Percentiles rank a stretch among this genome's conserved stretches.
Conservation (phyloP, 2,888 invertebrate species). For the Cephus nigrinus region DNA sequence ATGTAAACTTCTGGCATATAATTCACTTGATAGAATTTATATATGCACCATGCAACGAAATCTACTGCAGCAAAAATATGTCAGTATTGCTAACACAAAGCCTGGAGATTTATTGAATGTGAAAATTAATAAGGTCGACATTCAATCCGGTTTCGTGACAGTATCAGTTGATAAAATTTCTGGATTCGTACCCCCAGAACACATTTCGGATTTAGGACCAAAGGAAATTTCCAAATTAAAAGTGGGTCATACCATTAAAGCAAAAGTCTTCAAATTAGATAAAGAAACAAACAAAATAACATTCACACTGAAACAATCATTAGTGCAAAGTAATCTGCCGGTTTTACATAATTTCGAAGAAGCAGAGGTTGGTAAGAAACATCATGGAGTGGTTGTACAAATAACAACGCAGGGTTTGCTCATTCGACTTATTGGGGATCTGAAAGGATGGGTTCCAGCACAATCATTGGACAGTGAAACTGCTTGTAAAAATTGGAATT, state of each 20-base stretch:
- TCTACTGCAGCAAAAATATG: conserved; percentile 71
- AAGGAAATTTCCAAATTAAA: conserved; percentile 64
- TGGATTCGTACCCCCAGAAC: conserved; percentile 49
- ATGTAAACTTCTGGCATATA: conserved; percentile 75
- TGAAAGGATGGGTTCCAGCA: conserved; percentile 69
- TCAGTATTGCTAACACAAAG: conserved; percentile 56
- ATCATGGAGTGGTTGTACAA: conserved; percentile 71
- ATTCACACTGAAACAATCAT: conserved; percentile 76
- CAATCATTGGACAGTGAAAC: conserved; percentile 58
- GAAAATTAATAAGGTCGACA: conserved; percentile 41
- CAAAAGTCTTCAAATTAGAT: conserved; percentile 71
- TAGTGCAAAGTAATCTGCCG: conserved; percentile 70
- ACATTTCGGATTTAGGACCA: conserved; percentile 41
- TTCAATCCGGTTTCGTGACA: conserved; percentile 39
- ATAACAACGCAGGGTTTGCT: conserved; percentile 68
- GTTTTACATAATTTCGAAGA: conserved; percentile 69
- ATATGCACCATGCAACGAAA: conserved; percentile 75
- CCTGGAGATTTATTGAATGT: conserved; percentile 50
- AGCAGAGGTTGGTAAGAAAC: conserved; percentile 68
- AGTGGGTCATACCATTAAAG: conserved; percentile 71
- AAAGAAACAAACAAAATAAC: conserved; percentile 66
- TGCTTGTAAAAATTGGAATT: conserved; percentile 64
- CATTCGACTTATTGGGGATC: conserved; percentile 72
- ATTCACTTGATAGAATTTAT: conserved; percentile 74
- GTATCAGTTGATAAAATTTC: conserved; percentile 43